Evolutionary conservation across 2,888 invertebrate genomes (phyloP), one percentile per base, ranked within the genome.

Genomic region (Drosophila borealis): DNA sequence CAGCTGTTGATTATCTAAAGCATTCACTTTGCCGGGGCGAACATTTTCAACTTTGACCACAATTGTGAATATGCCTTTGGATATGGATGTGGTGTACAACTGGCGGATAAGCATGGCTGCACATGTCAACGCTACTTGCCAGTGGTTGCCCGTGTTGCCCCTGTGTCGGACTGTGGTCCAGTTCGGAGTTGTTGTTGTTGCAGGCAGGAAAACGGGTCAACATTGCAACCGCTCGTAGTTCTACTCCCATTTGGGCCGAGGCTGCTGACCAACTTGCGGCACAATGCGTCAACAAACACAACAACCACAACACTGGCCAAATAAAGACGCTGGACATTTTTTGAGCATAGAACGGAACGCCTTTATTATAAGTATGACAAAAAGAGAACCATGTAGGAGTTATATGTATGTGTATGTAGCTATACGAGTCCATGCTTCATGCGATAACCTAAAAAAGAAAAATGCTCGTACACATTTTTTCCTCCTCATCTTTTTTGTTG

Each of bases 271-370:
- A 73, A 78, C 65, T 63, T 75, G 67, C 50, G 49, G 44, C 50
- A 70, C 66, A 78, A 59, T 62, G 70, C 59, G 45, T 19, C 61
- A 66, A 49, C 55, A 49, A 29, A 41, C 14, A 9, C 57, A 34
- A 13, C 51, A 51, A 41, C 59, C 71, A 70, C 62, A 51, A 62
- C 36, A 70, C 50, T 42, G 62, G 65, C 82, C 82, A 83, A 83
- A 83, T 83, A 83, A 81, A 83, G 82, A 79, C 87, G 81, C 77
- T 79, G 82, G 79, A 83, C 84, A 83, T 74, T 80, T 80, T 70
- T 73, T 70, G 70, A 75, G 68, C 72, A 68, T 64, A 69, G 74
- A 74, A 78, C 51, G 84, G 74, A 83, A 86, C 87, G 87, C 82
- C 84, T 83, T 83, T 82, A 83, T 83, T 83, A 82, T 82, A 76